phyloP scores from a whole-genome alignment of 2,113 vertebrate species.

The Acrocephalus arundinaceus region DNA sequence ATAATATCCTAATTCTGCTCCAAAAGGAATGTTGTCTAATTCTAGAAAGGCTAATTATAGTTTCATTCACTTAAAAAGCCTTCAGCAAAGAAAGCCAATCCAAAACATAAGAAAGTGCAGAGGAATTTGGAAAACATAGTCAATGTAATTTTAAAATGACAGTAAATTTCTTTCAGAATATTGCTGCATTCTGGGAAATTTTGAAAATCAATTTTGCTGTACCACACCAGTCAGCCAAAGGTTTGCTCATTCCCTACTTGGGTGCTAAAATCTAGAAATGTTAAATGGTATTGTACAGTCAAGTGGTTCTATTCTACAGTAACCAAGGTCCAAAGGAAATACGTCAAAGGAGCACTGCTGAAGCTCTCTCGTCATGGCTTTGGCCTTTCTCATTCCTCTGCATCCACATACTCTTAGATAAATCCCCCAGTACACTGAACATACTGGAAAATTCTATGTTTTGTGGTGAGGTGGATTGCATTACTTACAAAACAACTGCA shows the following conservation, averaged over 20 bases:
- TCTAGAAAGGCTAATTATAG: background rate
- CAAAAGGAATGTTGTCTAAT: background rate
- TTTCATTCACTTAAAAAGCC: background rate
- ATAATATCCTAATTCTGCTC: background rate
- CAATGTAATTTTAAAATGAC: background rate
- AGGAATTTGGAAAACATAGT: background rate
- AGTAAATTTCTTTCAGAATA: background rate
- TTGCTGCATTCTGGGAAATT: background rate
- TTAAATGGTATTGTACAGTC: background rate
- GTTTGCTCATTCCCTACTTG: background rate
- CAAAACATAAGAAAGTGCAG: background rate
- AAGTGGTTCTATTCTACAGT: background rate
- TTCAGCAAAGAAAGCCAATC: background rate
- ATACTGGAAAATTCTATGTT: background rate
- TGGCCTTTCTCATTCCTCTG: background rate
- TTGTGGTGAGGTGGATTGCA: conserved; percentile 24
- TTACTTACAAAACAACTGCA: conserved; percentile 8
- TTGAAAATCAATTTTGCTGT: background rate
- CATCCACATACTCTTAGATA: background rate
- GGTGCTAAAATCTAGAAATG: background rate
- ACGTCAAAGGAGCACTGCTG: background rate
- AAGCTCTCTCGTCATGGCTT: background rate
- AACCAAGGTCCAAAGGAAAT: background rate
- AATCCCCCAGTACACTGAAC: background rate
- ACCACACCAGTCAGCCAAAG: background rate